Evolutionary conservation across 2,888 invertebrate genomes (phyloP), one percentile per base, ranked within the genome.

Genomic region (Sthenelais limicola): DNA sequence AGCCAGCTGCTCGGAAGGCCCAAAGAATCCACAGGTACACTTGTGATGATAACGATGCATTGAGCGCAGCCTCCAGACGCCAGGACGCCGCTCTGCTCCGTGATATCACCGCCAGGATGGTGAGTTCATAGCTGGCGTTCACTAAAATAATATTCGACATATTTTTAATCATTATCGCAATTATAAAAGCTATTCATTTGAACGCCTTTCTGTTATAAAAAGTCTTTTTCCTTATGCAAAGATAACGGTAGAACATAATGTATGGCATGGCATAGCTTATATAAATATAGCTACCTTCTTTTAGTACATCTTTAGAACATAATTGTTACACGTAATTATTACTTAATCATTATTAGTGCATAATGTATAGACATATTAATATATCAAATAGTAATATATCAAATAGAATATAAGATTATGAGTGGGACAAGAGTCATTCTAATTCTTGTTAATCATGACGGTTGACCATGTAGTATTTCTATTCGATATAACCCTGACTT

Each of bases 41-140:
- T 38, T n/a, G 24, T 26, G 54, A 70, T 43, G 70, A 70, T 43
- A 35, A 52, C 15, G 70, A 70, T n/a, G 12, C 49, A 2, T 12
- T 70, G 35, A n/a, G 56, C n/a, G 3, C 51, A 12, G 28, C 33
- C 2, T 70, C 70, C 33, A 28, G 56, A 0, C 52, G 70, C n/a
- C 52, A 52, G 70, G 70, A 70, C 70, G 51, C 32, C 21, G 70
- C 70, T 35, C 70, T 70, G n/a, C 35, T 70, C 26, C 24, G 54
- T 18, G 30, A 54, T 35, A 70, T 70, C 43, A 70, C 70, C 43
- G 35, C 52, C n/a, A 43, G 54, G 15, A 21, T 70, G 70, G 70
- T 70, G 56, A 54, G 70, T 9, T 9, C 28, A 51, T 9, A 51
- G 9, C 15, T 43, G 43, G 9, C n/a, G n/a, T 43, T 43, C 43